Conservation (phyloP, 2,797 vertebrate genomes). For the Eulemur mongoz region DNA sequence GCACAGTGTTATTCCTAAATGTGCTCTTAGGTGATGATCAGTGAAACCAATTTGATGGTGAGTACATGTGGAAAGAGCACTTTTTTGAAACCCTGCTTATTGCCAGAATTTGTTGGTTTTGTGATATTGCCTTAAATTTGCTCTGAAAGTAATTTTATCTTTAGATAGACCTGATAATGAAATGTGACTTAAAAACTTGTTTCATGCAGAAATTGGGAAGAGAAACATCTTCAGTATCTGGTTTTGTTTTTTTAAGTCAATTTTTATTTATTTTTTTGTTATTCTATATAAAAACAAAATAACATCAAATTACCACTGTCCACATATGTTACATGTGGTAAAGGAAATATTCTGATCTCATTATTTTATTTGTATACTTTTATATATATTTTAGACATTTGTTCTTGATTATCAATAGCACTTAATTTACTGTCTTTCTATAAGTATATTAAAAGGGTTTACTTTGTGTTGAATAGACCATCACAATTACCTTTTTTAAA, state of each 20-base stretch:
- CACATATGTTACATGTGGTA: conserved; percentile 18
- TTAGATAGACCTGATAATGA: conserved; percentile 23
- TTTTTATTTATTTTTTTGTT: conserved; percentile 45
- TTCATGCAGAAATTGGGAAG: conserved; percentile 39
- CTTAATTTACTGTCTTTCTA: conserved; percentile 5
- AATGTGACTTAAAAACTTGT: conserved; percentile 30
- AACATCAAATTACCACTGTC: neutral
- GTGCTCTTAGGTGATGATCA: too few species aligned
- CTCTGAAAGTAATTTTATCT: conserved; percentile 32
- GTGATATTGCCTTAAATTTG: conserved; percentile 42
- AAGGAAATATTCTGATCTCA: conserved; percentile 1
- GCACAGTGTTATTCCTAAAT: too few species aligned
- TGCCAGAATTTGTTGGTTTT: conserved; percentile 36
- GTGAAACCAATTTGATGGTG: too few species aligned
- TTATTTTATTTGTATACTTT: conserved; percentile 40
- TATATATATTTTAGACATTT: neutral
- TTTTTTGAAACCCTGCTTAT: conserved; percentile 42
- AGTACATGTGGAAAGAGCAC: neutral
- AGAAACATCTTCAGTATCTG: neutral
- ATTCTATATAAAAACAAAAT: neutral
- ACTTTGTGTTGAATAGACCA: neutral
- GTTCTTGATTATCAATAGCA: neutral
- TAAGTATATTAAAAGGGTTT: conserved; percentile 10
- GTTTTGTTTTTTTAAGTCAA: conserved; percentile 33
- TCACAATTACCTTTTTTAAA: neutral